Evolutionary conservation across 2,797 vertebrate genomes (phyloP).

Genomic region (Cyprinodon diabolis): DNA sequence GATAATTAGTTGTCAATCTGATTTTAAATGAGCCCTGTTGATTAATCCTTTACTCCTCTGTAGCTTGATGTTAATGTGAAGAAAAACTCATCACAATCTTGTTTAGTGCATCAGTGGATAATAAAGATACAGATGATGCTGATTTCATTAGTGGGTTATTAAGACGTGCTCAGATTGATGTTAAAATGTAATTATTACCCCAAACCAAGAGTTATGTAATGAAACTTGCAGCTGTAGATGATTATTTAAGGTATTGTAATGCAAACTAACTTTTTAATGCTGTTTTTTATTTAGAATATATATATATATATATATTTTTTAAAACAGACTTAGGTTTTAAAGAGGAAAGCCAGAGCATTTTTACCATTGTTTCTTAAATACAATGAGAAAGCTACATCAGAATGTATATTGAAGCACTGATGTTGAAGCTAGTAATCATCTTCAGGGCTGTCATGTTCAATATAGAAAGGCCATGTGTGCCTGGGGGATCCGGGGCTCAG

Average conservation of each 20-base stretch:
- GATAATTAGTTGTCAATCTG: background rate
- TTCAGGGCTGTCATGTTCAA: background rate
- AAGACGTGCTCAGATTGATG: background rate
- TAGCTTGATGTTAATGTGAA: background rate
- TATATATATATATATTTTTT: background rate
- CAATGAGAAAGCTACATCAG: background rate
- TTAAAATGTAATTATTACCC: background rate
- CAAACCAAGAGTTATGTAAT: background rate
- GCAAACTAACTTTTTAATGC: background rate
- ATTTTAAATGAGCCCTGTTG: background rate
- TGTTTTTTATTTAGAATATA: background rate
- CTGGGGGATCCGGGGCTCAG: background rate
- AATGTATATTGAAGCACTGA: background rate
- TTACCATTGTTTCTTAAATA: background rate
- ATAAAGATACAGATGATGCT: background rate
- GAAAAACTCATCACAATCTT: constrained; percentile 1
- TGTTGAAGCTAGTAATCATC: background rate
- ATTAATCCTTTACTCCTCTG: background rate
- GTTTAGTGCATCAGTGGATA: background rate
- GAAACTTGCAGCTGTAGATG: background rate
- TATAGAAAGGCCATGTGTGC: background rate
- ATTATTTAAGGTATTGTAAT: background rate
- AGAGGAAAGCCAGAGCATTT: background rate
- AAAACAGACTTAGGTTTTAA: background rate
- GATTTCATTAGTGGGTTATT: background rate